A percentile compares a stretch with the other conserved stretches of the same genome.
phyloP scores from a whole-genome alignment of 2,888 invertebrate genomes.

The Habroteleia sp. region DNA sequence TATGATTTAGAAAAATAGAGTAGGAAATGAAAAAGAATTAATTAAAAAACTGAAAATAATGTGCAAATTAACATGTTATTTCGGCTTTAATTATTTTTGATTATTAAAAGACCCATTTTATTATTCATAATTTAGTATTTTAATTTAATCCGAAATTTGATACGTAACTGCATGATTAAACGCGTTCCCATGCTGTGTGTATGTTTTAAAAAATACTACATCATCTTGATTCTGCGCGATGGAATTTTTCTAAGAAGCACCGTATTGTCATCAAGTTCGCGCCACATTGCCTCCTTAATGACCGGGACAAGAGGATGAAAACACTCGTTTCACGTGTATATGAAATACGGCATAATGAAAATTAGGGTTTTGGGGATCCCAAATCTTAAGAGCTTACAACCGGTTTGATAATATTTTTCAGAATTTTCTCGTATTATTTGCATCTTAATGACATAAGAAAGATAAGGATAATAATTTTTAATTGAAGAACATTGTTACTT shows the following conservation, averaged over 20 bases:
- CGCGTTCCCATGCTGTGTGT: slow-evolving; percentile 11
- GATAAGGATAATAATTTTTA: too few relatives aligned
- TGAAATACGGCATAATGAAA: slow-evolving; percentile 55
- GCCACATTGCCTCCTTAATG: slow-evolving; percentile 51
- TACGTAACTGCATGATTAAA: slow-evolving; percentile 17
- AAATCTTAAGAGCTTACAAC: slow-evolving; percentile 48
- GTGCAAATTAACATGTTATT: too few relatives aligned
- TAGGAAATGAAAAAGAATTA: too few relatives aligned
- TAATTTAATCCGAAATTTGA: slow-evolving; percentile 24
- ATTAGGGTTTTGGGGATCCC: slow-evolving; percentile 53
- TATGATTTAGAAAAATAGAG: too few relatives aligned
- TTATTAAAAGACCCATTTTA: too few relatives aligned
- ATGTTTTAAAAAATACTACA: slow-evolving; percentile 2
- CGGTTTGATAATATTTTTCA: too few relatives aligned
- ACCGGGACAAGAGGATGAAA: slow-evolving; percentile 58
- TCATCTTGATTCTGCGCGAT: slow-evolving; percentile 57
- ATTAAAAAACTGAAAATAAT: too few relatives aligned
- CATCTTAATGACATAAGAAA: too few relatives aligned
- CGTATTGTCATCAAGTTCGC: slow-evolving; percentile 46
- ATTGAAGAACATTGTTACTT: too few relatives aligned
- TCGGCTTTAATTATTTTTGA: too few relatives aligned
- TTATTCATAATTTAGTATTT: too few relatives aligned
- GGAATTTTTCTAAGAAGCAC: slow-evolving; percentile 43
- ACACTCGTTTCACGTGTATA: slow-evolving; percentile 54
- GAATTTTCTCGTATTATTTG: too few relatives aligned